Evolutionary conservation across 2,888 invertebrate genomes (phyloP).

Genomic region (Fissipunctia ypsillon): DNA sequence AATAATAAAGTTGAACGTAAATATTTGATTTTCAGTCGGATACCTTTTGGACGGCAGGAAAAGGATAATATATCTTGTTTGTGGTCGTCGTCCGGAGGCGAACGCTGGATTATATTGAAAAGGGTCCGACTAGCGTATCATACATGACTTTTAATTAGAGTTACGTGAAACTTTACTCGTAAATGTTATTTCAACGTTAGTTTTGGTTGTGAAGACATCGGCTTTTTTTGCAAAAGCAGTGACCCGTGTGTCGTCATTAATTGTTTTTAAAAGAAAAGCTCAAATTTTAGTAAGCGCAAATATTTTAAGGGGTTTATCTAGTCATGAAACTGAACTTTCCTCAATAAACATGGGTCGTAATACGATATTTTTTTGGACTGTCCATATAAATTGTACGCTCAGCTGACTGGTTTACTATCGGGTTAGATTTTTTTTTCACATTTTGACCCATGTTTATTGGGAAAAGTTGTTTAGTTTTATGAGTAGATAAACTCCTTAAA

Average conservation of each 20-base stretch:
- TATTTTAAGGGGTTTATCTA: too few species aligned
- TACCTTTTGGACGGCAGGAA: slow-evolving; percentile 40
- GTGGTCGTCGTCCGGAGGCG: slow-evolving; percentile 30
- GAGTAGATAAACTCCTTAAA: too few species aligned
- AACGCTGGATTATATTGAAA: slow-evolving; percentile 53
- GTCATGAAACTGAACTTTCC: too few species aligned
- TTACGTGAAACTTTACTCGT: slow-evolving; percentile 12
- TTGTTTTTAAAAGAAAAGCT: neutral
- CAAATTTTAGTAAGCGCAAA: too few species aligned
- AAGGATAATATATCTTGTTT: slow-evolving; percentile 57
- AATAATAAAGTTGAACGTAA: slow-evolving; percentile 53
- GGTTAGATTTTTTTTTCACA: too few species aligned
- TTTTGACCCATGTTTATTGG: too few species aligned
- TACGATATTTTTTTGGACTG: too few species aligned
- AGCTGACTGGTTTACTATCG: too few species aligned
- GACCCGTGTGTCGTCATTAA: neutral
- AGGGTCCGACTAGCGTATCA: slow-evolving; percentile 38
- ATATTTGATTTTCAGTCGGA: slow-evolving; percentile 54
- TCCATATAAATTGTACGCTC: too few species aligned
- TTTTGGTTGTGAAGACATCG: neutral
- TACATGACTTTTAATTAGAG: slow-evolving; percentile 56
- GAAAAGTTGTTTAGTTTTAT: too few species aligned
- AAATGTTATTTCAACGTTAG: slow-evolving; percentile 27
- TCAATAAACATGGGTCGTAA: too few species aligned
- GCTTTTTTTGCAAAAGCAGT: neutral